These are phyloP conservation scores for Prietella phreatophila DNA, from an alignment of 2,113 vertebrate species.

Conservation along the genomic window DNA sequence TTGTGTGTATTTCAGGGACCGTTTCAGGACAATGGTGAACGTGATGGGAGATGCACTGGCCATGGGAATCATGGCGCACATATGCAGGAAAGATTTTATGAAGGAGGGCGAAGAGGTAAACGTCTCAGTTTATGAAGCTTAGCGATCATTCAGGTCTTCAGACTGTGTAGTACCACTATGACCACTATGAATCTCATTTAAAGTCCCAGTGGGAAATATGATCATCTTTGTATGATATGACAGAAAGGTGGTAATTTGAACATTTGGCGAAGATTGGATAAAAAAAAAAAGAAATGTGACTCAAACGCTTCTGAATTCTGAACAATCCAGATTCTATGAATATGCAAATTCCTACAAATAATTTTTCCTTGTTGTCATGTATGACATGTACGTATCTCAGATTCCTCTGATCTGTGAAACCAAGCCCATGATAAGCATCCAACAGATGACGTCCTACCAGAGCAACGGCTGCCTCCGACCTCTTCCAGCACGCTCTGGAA, in stretches of 20 bases:
- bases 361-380: neutral
- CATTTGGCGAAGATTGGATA: neutral
- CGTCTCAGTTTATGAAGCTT: neutral
- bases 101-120: slow-evolving; percentile 87
- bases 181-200: neutral
- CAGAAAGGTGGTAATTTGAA: neutral
- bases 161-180: neutral
- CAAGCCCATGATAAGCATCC: slow-evolving; percentile 87
- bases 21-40: slow-evolving; percentile 98
- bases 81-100: slow-evolving; percentile 93
- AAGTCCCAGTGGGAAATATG: neutral
- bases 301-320: no score
- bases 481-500: slow-evolving; percentile 66
- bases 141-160: neutral
- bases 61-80: slow-evolving; percentile 95
- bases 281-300: neutral
- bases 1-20: slow-evolving; percentile 76
- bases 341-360: neutral
- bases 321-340: neutral
- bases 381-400: slow-evolving; percentile 58
- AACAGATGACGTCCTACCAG: slow-evolving; percentile 90
- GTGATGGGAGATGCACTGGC: slow-evolving; percentile 93
- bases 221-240: neutral
- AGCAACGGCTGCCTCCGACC: slow-evolving; percentile 84
- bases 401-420: slow-evolving; percentile 86